Evolutionary conservation across 2,113 vertebrate genomes (phyloP), one percentile per base, ranked within the genome.

Genomic region (Psettodes erumei): DNA sequence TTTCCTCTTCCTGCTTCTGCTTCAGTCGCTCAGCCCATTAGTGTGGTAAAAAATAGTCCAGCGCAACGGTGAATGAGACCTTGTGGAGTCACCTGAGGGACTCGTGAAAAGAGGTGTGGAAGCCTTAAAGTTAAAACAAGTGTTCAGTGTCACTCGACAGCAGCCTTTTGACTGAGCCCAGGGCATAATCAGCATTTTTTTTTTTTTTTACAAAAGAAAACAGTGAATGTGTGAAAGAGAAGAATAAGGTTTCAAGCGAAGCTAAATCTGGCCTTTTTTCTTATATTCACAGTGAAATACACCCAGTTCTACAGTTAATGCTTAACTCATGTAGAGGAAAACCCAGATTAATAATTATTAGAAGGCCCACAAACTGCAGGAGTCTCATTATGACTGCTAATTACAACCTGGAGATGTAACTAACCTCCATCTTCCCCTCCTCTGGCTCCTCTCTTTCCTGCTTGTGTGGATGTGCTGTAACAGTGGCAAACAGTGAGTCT

Each of bases 401-500:
- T 58, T 59, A 43, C 38, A 42, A 65, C 53, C 45, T 25, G 12
- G 35, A 40, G 27, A 38, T 64, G 51, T 28, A 40, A 35, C 64
- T 45, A 47, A 51, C 56, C 63, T 71, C 69, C 42, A 50, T 72
- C 61, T 68, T 64, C 61, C 65, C 47, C 68, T 82, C 56, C 75
- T 74, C 30, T 21, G 35, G 25, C 37, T 63, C 58, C 32, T 77
- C 76, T 69, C 51, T 83, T 72, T 81, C 78, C 75, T 15, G 38
- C 84, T 77, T 62, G 40, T 86, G 84, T 69, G 60, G 84, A 84
- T 83, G 62, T 71, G 43, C 80, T 78, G 75, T 56, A 83, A 88
- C 81, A 64, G 81, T 77, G 32, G 63, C 60, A 77, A 85, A 91
- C 89, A 89, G 79, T 82, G 80, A 69, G 81, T 65, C 88, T 92